A percentile compares a stretch with the other conserved stretches of the same genome.
Evolutionary conservation across 30 jellyfish, hydroid and myxozoan species (phyloP).

Genomic region (Hydra vulgaris): DNA sequence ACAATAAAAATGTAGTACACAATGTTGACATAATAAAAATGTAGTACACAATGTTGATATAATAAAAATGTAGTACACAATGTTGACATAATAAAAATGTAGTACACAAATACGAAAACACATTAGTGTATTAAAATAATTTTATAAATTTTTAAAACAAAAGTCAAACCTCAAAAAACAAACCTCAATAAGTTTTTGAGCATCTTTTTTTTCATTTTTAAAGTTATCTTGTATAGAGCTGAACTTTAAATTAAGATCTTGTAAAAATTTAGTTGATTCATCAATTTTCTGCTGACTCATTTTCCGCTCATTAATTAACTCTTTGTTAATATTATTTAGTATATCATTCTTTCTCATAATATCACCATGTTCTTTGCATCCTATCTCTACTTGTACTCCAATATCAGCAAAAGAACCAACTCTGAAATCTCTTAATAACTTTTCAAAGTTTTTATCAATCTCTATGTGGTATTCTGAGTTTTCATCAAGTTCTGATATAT

Average conservation of each 20-base stretch:
- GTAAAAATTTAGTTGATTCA: background rate
- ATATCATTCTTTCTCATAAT: background rate
- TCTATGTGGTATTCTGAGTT: background rate
- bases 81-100: too few species aligned
- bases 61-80: too few species aligned
- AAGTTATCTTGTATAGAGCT: background rate
- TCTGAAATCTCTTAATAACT: background rate
- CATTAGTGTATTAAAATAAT: too few species aligned
- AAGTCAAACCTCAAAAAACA: too few species aligned
- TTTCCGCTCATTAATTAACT: background rate
- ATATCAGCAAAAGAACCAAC: background rate
- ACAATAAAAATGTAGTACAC: too few species aligned
- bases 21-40: too few species aligned
- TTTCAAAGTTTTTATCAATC: background rate
- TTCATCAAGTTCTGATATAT: background rate
- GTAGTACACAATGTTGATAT: too few species aligned
- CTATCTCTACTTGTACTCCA: slow-evolving; percentile 14
- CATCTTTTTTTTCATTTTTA: slow-evolving; percentile 20
- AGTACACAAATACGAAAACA: too few species aligned
- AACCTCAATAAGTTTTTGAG: slow-evolving; percentile 34
- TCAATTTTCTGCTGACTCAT: background rate
- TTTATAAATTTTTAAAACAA: too few species aligned
- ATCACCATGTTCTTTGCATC: slow-evolving; percentile 3
- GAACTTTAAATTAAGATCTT: background rate
- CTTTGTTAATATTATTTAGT: background rate